Evolutionary conservation across 2,888 invertebrate species (phyloP).

Genomic region (Hirtodrosophila duncani): DNA sequence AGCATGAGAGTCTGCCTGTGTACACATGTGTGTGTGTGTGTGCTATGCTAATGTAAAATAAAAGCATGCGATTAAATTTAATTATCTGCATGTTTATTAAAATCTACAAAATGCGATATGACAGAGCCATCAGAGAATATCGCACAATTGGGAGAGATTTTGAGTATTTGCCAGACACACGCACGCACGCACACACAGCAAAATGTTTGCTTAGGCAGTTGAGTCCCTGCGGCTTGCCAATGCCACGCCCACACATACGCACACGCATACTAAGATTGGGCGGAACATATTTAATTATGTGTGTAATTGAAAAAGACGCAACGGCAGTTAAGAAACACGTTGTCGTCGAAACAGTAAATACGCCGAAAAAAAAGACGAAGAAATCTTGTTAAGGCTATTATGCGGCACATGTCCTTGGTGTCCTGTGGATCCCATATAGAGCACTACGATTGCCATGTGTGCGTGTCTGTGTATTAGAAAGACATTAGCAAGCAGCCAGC

Average conservation of each 20-base stretch:
- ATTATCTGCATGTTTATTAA: slow-evolving; percentile 69
- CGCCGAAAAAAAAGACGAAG: slow-evolving; percentile 8
- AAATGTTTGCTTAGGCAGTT: slow-evolving; percentile 26
- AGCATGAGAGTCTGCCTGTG: slow-evolving; percentile 15
- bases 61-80: slow-evolving; percentile 66
- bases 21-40: too few relatives aligned
- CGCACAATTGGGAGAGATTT: slow-evolving; percentile 65
- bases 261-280: slow-evolving; percentile 15
- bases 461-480: slow-evolving; percentile 63
- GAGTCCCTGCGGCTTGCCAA: slow-evolving; percentile 43
- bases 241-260: slow-evolving; percentile 24
- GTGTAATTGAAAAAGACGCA: slow-evolving; percentile 68
- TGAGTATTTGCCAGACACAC: slow-evolving; percentile 32
- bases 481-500: slow-evolving; percentile 51
- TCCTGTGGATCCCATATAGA: slow-evolving; percentile 19
- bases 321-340: slow-evolving; percentile 58
- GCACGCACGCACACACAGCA: slow-evolving; percentile 7
- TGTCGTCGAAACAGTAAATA: slow-evolving; percentile 11
- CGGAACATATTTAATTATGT: slow-evolving; percentile 67
- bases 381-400: slow-evolving; percentile 60
- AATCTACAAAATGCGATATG: slow-evolving; percentile 58
- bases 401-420: slow-evolving; percentile 50
- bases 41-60: slow-evolving; percentile 63
- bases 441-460: slow-evolving; percentile 17
- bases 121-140: slow-evolving; percentile 34